These are phyloP conservation scores for Platyrinchus mystaceus DNA, from an alignment of 2,797 vertebrate species.

Conservation along the genomic window DNA sequence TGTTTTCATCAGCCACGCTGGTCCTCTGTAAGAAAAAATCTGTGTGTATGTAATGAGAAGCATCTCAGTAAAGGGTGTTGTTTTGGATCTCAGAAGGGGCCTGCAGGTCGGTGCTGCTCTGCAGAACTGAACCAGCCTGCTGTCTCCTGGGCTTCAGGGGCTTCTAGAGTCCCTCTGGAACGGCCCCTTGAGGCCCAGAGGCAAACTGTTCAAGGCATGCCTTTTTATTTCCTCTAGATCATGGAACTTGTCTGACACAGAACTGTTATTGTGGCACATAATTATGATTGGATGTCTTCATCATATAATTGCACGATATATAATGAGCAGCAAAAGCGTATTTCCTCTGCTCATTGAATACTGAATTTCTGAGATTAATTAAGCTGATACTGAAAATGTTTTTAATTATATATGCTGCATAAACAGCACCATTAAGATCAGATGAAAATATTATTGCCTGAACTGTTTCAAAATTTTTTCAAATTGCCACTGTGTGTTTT, in stretches of 20 bases:
- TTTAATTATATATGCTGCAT: conserved; percentile 52
- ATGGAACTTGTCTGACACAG: conserved; percentile 1
- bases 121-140: background rate
- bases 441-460: conserved; percentile 14
- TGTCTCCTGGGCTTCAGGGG: background rate
- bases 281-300: conserved; percentile 39
- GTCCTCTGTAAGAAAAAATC: background rate
- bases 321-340: conserved; percentile 34
- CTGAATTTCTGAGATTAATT: conserved; percentile 48
- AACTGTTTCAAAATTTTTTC: background rate
- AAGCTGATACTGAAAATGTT: conserved; percentile 33
- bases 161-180: background rate
- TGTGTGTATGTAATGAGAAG: background rate
- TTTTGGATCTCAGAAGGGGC: background rate
- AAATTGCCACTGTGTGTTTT: background rate
- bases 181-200: background rate
- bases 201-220: background rate
- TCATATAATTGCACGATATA: conserved; percentile 24
- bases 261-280: background rate
- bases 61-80: background rate
- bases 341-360: conserved; percentile 51
- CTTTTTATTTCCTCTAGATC: background rate
- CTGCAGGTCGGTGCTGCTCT: background rate
- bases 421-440: conserved; percentile 54
- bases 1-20: background rate